A percentile compares a stretch with the other conserved stretches of the same genome.
phyloP scores from a whole-genome alignment of 1,140 invertebrate species.

The Megalonaias nervosa region DNA sequence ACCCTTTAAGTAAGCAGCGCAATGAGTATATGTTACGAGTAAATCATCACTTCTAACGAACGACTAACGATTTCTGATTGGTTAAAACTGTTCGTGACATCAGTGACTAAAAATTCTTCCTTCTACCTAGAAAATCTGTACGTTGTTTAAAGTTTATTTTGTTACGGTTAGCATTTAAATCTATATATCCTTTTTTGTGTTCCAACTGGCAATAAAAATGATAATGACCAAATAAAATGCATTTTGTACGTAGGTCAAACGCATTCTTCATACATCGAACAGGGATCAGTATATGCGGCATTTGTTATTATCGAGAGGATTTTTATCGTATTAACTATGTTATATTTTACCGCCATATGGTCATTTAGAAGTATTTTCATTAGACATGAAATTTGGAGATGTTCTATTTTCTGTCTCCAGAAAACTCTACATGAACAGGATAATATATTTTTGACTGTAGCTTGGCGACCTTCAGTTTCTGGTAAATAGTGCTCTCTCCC shows the following conservation, averaged over 20 bases:
- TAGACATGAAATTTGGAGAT: background rate
- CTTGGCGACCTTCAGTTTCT: conserved; percentile 52
- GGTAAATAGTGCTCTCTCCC: conserved; percentile 31
- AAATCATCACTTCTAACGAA: too few relatives aligned
- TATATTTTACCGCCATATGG: background rate
- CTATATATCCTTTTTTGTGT: too few relatives aligned
- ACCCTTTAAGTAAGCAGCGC: too few relatives aligned
- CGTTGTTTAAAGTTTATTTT: too few relatives aligned
- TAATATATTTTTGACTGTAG: conserved; percentile 45
- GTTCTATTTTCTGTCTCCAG: conserved; percentile 1
- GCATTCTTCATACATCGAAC: background rate
- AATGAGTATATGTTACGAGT: too few relatives aligned
- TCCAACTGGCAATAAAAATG: too few relatives aligned
- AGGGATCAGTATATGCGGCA: background rate
- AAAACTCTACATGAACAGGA: conserved; percentile 13
- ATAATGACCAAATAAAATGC: background rate
- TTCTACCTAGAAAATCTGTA: too few relatives aligned
- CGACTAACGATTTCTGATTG: too few relatives aligned
- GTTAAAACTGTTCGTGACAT: too few relatives aligned
- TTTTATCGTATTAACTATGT: background rate
- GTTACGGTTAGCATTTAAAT: too few relatives aligned
- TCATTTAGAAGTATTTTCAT: background rate
- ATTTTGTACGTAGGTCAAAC: background rate
- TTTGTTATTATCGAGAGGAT: background rate
- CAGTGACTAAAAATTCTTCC: too few relatives aligned